Evolutionary conservation across 2,888 invertebrate species (phyloP), one percentile per base, ranked within the genome.

Genomic region (Callyntrura guangdongensis): DNA sequence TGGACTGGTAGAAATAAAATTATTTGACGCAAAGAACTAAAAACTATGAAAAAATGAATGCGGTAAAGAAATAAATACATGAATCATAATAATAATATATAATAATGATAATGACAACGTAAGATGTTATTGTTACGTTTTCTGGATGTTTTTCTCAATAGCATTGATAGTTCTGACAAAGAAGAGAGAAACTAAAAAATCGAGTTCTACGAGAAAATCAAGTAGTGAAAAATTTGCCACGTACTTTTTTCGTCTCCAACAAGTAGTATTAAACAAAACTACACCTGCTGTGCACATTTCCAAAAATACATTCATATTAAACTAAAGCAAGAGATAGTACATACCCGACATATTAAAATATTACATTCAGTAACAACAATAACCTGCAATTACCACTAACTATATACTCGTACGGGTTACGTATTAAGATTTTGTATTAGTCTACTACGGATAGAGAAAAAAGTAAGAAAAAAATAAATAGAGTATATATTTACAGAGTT

Each of bases 341-440:
- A 20, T 64, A 82, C 79, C 61, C 59, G 25, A 81, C 22, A 11
- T 56, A 25, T 20, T 11, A 56, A 79, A 53, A n/a, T 79, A 79
- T 56, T 74, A 27, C 27, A 25, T 11, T 72, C n/a, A 6, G 36
- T 61, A 59, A 87, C 67, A 88, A 72, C 25, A 69, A 22, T 49
- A 89, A 89, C 89, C 90, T 90, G 90, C 90, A 90, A 90, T 90
- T 90, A 90, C 90, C 81, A 82, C 85, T 90, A 81, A 72, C 61
- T 81, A 81, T 47, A 77, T 53, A 22, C 2, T 81, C 59, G 36
- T 61, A 83, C 61, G 83, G 69, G 83, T 84, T 84, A 84, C 83
- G 83, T 67, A 25, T 84, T 69, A 53, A 67, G 22, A 59, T 49
- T 77, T 77, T 77, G 36, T 36, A 36, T 77, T 77, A 77, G 77